Evolutionary conservation across 1,140 invertebrate genomes (phyloP).

Genomic region (Drosophila nikananu): DNA sequence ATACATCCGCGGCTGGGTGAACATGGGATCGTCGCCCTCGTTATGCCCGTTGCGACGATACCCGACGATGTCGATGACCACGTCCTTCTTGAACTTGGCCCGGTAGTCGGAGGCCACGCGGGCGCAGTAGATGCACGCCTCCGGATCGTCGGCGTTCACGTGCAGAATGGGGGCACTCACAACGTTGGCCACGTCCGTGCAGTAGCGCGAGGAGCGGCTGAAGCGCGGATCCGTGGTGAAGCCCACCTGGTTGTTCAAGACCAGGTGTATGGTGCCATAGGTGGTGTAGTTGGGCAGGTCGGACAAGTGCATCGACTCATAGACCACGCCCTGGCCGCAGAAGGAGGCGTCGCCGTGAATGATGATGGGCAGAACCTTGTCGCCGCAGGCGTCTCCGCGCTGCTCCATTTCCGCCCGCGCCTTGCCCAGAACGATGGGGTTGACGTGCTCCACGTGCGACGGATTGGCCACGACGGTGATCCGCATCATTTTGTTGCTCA

Average conservation of each 20-base stretch:
- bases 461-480: not conserved
- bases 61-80: not conserved
- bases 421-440: not conserved
- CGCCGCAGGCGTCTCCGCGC: not conserved
- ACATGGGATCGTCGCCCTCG: not conserved
- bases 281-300: not conserved
- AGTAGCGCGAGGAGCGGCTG: not conserved
- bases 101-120: not conserved
- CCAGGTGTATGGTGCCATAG: not conserved
- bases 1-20: not conserved
- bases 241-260: not conserved
- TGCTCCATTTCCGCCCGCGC: not conserved
- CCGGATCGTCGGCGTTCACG: not conserved
- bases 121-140: not conserved
- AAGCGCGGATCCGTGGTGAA: not conserved
- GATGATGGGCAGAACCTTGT: not conserved
- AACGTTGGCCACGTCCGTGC: not conserved
- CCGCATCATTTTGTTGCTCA: not conserved
- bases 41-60: not conserved
- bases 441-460: not conserved
- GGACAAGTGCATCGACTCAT: not conserved
- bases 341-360: not conserved
- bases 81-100: not conserved
- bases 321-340: constrained; percentile 2
- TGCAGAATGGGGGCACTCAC: not conserved